Evolutionary conservation across 1,140 invertebrate genomes (phyloP), one percentile per base, ranked within the genome.

Genomic region (Psix sp.): DNA sequence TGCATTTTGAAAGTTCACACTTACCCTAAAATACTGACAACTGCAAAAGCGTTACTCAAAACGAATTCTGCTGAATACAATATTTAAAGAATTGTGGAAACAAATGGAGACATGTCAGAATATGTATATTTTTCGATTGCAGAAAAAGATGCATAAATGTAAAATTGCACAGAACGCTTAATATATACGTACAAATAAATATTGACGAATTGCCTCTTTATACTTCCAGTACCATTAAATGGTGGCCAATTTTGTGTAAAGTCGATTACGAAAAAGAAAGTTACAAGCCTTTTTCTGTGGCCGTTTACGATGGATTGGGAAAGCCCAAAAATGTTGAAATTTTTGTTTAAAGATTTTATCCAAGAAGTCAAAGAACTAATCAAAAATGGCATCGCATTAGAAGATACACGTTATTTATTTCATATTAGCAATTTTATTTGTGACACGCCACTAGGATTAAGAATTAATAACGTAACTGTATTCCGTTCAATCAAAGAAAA

Each of bases 241-340:
- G 36, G 36, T 54, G 51, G 38, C 51, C 51, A 16, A 54, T 54
- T 15, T 54, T 54, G 14, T 54, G 36, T 11, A 40, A 42, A 42
- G 24, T 54, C 24, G 36, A n/a, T 6, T 42, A n/a, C 20, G 51
- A 40, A 18, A 5, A 9, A 1, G 36, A 54, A 20, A 1, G 17
- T 0, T 54, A 54, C 17, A 31, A 40, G 15, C 49, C 49, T 26
- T 52, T 52, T 29, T 1, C 20, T 16, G 36, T 52, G 5, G 31
- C 31, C 6, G 51, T 54, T 31, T 54, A 42, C 15, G 21, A 24
- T n/a, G 51, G 36, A 10, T 5, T 18, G 11, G 51, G 36, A 20
- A 54, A 54, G 15, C 38, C 51, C 2, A 13, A 42, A 26, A 54
- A 54, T 17, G 13, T 54, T 11, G 26, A 54, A 31, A 11, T 38